Percentiles rank a stretch among this genome's conserved stretches.
These are phyloP conservation scores for Antidorcas marsupialis DNA, from an alignment of 2,113 vertebrate genomes.

Conservation along the genomic window DNA sequence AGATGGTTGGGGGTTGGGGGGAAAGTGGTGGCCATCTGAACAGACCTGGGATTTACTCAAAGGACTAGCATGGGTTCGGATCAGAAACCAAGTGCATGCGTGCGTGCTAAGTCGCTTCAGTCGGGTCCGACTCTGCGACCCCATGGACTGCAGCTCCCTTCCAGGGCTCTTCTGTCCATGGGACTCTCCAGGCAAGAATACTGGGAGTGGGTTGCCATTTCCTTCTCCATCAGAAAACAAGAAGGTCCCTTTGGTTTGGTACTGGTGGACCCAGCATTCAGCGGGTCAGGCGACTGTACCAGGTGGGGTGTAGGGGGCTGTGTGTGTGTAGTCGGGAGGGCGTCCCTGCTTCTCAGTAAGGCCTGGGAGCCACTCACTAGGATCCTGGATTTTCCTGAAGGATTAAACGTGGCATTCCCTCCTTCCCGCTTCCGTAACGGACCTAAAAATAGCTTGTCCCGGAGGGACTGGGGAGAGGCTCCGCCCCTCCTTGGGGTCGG, in stretches of 20 bases:
- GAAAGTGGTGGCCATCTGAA: too few species aligned
- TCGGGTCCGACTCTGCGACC: not conserved
- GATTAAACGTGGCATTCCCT: not conserved
- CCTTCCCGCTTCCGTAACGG: not conserved
- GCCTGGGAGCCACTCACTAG: not conserved
- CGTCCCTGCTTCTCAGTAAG: not conserved
- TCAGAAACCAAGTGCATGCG: not conserved
- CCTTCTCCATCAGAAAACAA: not conserved
- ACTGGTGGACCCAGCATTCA: not conserved
- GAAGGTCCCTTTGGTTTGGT: not conserved
- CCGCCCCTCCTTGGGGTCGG: not conserved
- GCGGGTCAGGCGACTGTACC: not conserved
- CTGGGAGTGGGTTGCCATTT: not conserved
- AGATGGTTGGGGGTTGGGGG: too few species aligned
- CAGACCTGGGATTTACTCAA: not conserved
- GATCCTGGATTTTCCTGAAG: not conserved
- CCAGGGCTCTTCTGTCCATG: not conserved
- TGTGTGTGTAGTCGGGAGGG: not conserved
- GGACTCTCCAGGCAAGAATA: not conserved
- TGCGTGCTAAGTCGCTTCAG: not conserved
- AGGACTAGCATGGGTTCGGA: accelerated
- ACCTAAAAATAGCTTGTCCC: slow-evolving; percentile 5
- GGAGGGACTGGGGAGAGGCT: not conserved
- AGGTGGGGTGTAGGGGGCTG: not conserved
- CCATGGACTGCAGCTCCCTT: not conserved